Conservation (phyloP, 2,888 invertebrate species). For the Carpatolechia fugitivella region DNA sequence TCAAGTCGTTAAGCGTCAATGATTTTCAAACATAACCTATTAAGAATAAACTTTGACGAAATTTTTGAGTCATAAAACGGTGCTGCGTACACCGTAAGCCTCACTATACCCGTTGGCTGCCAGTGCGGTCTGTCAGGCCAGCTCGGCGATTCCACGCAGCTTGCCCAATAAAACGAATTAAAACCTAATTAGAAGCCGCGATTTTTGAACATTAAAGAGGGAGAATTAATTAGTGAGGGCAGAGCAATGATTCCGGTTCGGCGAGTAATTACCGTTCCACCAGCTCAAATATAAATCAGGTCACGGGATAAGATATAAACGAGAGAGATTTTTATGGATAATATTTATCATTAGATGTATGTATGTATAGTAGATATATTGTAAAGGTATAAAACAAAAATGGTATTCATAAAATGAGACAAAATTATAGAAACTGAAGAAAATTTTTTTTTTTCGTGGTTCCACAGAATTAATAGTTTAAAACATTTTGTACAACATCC, state of each 20-base stretch:
- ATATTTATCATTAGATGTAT: too few species aligned
- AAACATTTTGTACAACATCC: too few species aligned
- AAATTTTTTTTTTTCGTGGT: too few species aligned
- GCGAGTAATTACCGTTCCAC: conserved; percentile 60
- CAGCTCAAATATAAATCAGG: conserved; percentile 59
- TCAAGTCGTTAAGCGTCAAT: conserved; percentile 4
- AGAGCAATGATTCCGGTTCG: conserved; percentile 72
- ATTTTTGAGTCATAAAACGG: conserved; percentile 14
- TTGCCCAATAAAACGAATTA: conserved; percentile 76
- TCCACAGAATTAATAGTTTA: too few species aligned
- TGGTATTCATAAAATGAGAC: too few species aligned
- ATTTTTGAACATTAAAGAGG: conserved; percentile 79
- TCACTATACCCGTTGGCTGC: conserved; percentile 7
- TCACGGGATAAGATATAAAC: conserved; percentile 20
- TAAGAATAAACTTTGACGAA: conserved; percentile 4
- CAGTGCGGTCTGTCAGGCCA: conserved; percentile 13
- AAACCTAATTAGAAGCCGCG: conserved; percentile 77
- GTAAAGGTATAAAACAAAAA: too few species aligned
- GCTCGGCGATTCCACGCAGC: conserved; percentile 62
- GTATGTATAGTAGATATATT: too few species aligned
- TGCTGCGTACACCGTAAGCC: conserved; percentile 11
- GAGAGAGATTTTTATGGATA: too few species aligned
- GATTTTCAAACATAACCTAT: conserved; percentile 14
- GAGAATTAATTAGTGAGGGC: conserved; percentile 76
- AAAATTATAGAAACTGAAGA: too few species aligned